Percentiles rank a stretch among this genome's conserved stretches.
phyloP scores from a whole-genome alignment of 2,113 vertebrate genomes.

The Microcebus lehilahytsara region DNA sequence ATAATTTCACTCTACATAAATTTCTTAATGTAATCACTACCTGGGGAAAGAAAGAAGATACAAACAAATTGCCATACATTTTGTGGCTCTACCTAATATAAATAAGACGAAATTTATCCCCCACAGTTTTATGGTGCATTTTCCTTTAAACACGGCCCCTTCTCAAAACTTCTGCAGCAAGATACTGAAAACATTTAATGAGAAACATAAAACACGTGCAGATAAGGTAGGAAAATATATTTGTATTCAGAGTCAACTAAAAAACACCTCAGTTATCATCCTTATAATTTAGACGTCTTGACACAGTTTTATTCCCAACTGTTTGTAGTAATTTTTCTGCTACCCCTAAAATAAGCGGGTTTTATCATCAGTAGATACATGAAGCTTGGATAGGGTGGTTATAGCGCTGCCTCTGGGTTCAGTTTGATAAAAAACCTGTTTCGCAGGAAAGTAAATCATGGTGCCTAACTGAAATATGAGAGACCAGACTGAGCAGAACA shows the following conservation, averaged over 20 bases:
- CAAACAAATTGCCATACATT: not conserved
- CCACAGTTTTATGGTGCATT: not conserved
- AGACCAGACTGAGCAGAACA: constrained; percentile 18
- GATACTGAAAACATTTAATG: constrained; percentile 57
- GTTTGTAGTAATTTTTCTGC: constrained; percentile 60
- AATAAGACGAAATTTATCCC: constrained; percentile 38
- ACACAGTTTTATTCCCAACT: constrained; percentile 58
- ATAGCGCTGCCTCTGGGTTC: constrained; percentile 31
- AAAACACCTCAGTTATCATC: constrained; percentile 33
- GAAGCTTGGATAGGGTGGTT: constrained; percentile 30
- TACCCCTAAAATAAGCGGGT: constrained; percentile 49
- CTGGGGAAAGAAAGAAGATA: not conserved
- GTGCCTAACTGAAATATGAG: constrained; percentile 36
- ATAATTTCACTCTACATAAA: constrained; percentile 71
- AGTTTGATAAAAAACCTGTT: constrained; percentile 45
- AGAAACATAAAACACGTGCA: constrained; percentile 64
- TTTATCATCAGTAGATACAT: constrained; percentile 45
- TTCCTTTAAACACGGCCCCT: not conserved
- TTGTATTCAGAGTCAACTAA: not conserved
- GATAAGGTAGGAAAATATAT: constrained; percentile 59
- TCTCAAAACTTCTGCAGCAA: constrained; percentile 35
- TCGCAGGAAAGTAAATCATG: constrained; percentile 46
- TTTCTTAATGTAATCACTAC: constrained; percentile 57
- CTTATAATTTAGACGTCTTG: constrained; percentile 42
- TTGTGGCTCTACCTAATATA: not conserved